These are phyloP conservation scores for Antechinus stuartii DNA, from an alignment of 2,113 vertebrate genomes.

Conservation along the genomic window DNA sequence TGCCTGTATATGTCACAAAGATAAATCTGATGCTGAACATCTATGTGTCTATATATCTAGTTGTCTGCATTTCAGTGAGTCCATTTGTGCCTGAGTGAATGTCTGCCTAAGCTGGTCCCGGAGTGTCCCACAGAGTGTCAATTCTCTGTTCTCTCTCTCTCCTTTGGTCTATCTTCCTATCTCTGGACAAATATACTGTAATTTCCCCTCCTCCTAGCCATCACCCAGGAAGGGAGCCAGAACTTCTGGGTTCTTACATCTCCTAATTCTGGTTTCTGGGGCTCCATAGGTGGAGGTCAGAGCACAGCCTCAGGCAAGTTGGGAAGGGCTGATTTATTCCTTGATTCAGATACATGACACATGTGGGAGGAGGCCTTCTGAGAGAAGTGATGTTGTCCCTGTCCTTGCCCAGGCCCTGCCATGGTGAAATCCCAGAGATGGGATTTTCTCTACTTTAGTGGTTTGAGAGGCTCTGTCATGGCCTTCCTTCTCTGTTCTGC, in stretches of 20 bases:
- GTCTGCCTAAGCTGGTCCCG: not conserved
- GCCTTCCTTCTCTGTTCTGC: not conserved
- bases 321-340: not conserved
- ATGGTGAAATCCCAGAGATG: not conserved
- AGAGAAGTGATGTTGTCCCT: not conserved
- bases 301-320: not conserved
- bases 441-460: not conserved
- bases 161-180: not conserved
- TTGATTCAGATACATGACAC: not conserved
- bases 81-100: not conserved
- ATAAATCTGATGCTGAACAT: not conserved
- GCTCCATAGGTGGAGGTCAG: too few species aligned
- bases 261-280: not conserved
- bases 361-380: not conserved
- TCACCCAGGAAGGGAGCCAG: not conserved
- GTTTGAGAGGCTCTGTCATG: not conserved
- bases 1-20: not conserved
- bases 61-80: not conserved
- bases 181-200: not conserved
- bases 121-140: not conserved
- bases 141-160: not conserved
- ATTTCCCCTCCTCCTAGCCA: not conserved
- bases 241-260: not conserved
- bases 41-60: not conserved
- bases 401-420: not conserved